Base-by-base conservation (phyloP, 2,888 invertebrate species). In the Euplagia quadripunctaria region DNA sequence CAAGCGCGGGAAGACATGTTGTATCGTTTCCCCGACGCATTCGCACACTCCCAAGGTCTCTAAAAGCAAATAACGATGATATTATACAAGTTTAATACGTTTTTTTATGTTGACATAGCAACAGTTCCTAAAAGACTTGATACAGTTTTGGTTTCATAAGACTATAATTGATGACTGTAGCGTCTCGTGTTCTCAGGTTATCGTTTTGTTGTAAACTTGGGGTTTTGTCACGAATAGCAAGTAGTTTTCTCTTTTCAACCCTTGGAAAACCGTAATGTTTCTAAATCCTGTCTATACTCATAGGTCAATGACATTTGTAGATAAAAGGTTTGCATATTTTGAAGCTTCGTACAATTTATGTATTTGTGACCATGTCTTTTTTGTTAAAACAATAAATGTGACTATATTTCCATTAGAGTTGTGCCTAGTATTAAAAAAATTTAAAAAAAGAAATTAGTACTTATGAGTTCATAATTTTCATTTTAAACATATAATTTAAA, bases 1-100 rank as follows among this genome's bases (percentile, higher is more conserved):
- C 85, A 86, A 89, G 89, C 92, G 94, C 95, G 95, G 94, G 94
- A 95, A 94, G 93, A 91, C 92, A 91, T 91, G 79, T 91, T 92
- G 90, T 75, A 83, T 79, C 70, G 79, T 78, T 70, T 72, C 46
- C 76, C 78, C 73, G 81, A 84, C 85, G 82, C 85, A 80, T 83
- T 82, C 77, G 75, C 70, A 68, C 64, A 58, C 72, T 67, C 66
- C 76, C 82, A 81, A 84, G 82, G 83, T 76, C 81, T 79, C 71
- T 11, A 55, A 78, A 80, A 76, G 77, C 85, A 82, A 85, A 85
- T 79, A 85, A 52, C 70, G 68, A 43, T 64, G 69, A 66, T 71
- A 73, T 68, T 68, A 74, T 52, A 73, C 70, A 67, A 70, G 72
- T 64, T 67, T 71, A 76, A 74, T 65, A 72, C 70, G 71, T 81